phyloP scores from a whole-genome alignment of 2,113 vertebrate genomes.

The Sylvilagus bachmani region DNA sequence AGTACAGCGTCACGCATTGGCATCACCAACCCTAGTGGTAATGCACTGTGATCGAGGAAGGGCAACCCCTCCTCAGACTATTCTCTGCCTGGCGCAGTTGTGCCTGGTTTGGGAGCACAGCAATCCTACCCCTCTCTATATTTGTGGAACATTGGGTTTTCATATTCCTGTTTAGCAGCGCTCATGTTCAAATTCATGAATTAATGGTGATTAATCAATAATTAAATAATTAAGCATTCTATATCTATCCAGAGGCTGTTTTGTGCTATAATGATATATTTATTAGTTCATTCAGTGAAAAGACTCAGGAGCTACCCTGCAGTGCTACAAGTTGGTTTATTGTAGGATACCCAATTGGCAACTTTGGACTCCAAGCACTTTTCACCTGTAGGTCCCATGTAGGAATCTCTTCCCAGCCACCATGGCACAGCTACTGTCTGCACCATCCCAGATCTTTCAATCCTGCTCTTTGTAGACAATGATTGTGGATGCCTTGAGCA shows the following conservation, averaged over 20 bases:
- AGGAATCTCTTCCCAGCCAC: not conserved
- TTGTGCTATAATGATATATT: slow-evolving; percentile 45
- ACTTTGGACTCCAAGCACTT: not conserved
- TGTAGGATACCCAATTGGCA: not conserved
- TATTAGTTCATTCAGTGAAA: slow-evolving; percentile 46
- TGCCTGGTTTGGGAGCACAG: not conserved
- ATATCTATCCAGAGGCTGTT: slow-evolving; percentile 75
- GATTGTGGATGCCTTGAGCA: not conserved
- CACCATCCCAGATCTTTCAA: not conserved
- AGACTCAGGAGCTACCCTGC: slow-evolving; percentile 5
- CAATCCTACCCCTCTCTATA: not conserved
- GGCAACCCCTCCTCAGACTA: fast-evolving
- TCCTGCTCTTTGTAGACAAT: slow-evolving; percentile 14
- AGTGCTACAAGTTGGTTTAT: not conserved
- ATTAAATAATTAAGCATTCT: slow-evolving; percentile 79
- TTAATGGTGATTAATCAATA: slow-evolving; percentile 80
- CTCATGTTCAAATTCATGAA: slow-evolving; percentile 69
- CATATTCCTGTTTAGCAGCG: slow-evolving; percentile 31
- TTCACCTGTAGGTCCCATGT: not conserved
- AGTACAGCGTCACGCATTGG: not conserved
- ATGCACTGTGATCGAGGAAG: fast-evolving
- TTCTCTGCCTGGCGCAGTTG: fast-evolving
- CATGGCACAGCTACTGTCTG: not conserved
- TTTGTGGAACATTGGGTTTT: not conserved
- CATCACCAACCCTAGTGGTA: not conserved